Evolutionary conservation across 2,888 invertebrate species (phyloP).

Genomic region (Liodrosophila aerea): DNA sequence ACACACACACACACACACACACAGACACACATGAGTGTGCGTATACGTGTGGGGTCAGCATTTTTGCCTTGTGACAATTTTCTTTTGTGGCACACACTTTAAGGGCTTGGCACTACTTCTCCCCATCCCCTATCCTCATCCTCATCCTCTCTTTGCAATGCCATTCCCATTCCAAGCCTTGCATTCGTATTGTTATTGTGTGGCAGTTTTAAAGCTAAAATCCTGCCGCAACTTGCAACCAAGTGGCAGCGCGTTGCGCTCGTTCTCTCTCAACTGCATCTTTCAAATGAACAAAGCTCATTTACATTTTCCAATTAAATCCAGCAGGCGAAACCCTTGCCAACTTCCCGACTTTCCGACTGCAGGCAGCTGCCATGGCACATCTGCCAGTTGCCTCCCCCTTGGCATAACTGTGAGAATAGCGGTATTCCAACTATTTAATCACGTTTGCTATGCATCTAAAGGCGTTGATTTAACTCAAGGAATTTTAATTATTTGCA

Average conservation of each 20-base stretch:
- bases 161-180: slow-evolving; percentile 15
- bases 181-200: slow-evolving; percentile 26
- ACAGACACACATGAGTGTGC: slow-evolving; percentile 11
- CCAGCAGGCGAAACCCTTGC: slow-evolving; percentile 45
- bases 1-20: slow-evolving; percentile 20
- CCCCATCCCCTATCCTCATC: neutral
- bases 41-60: slow-evolving; percentile 53
- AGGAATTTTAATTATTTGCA: neutral
- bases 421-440: slow-evolving; percentile 40
- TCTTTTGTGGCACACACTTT: slow-evolving; percentile 59
- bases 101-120: slow-evolving; percentile 54
- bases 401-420: neutral
- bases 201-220: slow-evolving; percentile 57
- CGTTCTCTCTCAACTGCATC: slow-evolving; percentile 43
- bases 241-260: slow-evolving; percentile 51
- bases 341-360: slow-evolving; percentile 5
- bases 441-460: slow-evolving; percentile 35
- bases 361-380: slow-evolving; percentile 45
- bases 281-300: slow-evolving; percentile 79
- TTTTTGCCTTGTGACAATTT: slow-evolving; percentile 57
- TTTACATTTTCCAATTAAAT: slow-evolving; percentile 81
- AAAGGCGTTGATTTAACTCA: neutral
- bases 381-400: slow-evolving; percentile 60
- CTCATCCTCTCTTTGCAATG: slow-evolving; percentile 1
- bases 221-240: slow-evolving; percentile 45